Evolutionary conservation across 2,797 vertebrate species (phyloP), one percentile per base, ranked within the genome.

Genomic region (Scolopax rusticola): DNA sequence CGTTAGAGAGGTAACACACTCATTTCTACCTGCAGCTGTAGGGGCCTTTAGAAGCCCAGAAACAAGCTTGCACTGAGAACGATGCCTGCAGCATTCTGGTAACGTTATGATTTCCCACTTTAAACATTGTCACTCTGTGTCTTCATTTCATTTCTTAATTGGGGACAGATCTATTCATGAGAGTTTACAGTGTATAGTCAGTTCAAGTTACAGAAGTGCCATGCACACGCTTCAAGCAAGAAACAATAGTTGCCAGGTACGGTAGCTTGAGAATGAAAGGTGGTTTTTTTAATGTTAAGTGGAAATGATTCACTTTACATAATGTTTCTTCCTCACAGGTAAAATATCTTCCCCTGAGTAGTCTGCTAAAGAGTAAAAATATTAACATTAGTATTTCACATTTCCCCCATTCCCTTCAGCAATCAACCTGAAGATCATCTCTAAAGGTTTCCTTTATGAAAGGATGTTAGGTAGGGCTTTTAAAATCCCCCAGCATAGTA

Each of bases 61-160:
- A 89, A 87, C 3, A 25, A 95, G 90, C 87, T 96, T 6, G 12
- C 84, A 38, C 47, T 33, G 71, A 87, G 86, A 95, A 94, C 1
- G 30, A 61, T 85, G 95, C 95, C 93, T 97, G 90, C 92, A 97
- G 95, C 91, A 67, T 75, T 94, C 83, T 48, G 40, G 47, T 84
- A 96, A 76, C 65, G 32, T 87, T 79, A 87, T 10, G 43, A 69
- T 96, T 97, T 96, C 83, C 87, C 87, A 85, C 80, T 95, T 96
- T 41, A 96, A 94, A 86, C 4, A 23, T 95, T 96, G 93, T 95
- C 95, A 96, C 81, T 97, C 86, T 0, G 13, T 87, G 95, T 96
- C 93, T 93, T 93, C 75, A 74, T 95, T 95, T 96, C 69, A 41
- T 96, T 89, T 95, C 89, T 95, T 96, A 96, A 96, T 91, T 97